Evolutionary conservation across 2,888 invertebrate species (phyloP), one percentile per base, ranked within the genome.

Genomic region (Ellobium chinense): DNA sequence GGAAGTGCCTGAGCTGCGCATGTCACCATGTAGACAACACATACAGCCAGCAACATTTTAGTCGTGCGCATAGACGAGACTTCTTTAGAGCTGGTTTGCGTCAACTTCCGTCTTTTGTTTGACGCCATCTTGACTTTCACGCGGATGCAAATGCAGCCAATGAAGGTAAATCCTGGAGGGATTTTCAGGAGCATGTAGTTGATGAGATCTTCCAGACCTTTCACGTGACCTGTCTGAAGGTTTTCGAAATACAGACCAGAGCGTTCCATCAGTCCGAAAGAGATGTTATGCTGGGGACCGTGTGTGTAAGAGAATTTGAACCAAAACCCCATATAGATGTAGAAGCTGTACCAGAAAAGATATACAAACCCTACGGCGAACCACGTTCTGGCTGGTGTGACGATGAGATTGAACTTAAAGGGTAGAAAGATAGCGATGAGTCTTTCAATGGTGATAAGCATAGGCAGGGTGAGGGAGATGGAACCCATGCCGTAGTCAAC

Each of bases 21-120:
- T 7, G 46, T 27, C 27, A 39, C 37, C 9, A 27, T 39, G 46
- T 69, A 69, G 12, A 39, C 21, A n/a, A 27, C 5, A 31, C 69
- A 69, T 21, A 69, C 69, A 18, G 69, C 69, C n/a, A 69, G 14
- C 37, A 69, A 31, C 65, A 65, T 65, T 31, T 65, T 65, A 31
- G 31, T 65, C 12, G 65, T 65, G n/a, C 65, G 65, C 29, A 29
- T 54, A n/a, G n/a, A 14, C 21, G 62, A 62, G 31, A 24, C 9
- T 62, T 14, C 9, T n/a, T n/a, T n/a, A n/a, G n/a, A n/a, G 18
- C n/a, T 9, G 9, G 12, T 9, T 12, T 62, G 12, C 24, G 62
- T 66, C 66, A 66, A 29, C 24, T 27, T 31, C 14, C n/a, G 29
- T 66, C 66, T 27, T 31, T 66, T 66, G 34, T 7, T 12, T 4